Conservation (phyloP, 1,140 invertebrate species). For the Aphis craccivora region DNA sequence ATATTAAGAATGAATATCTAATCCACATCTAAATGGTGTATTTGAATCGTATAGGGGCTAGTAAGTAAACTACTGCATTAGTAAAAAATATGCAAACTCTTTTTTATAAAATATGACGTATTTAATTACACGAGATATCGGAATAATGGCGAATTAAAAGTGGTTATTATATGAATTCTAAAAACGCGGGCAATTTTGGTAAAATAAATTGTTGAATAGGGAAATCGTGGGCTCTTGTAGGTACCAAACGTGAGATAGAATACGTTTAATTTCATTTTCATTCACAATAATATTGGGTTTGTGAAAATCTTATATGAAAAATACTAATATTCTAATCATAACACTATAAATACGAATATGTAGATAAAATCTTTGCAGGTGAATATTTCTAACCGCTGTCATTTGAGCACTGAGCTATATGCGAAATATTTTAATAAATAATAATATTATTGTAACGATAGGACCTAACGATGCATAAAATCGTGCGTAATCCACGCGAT, state of each 20-base stretch:
- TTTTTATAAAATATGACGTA: background rate
- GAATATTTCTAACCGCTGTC: no score
- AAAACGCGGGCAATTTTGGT: no score
- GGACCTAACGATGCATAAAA: background rate
- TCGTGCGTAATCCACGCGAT: background rate
- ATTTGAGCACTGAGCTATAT: no score
- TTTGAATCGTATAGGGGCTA: background rate
- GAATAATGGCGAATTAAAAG: background rate
- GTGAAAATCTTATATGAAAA: background rate
- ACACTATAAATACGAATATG: no score
- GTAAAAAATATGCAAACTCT: background rate
- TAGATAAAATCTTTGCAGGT: no score
- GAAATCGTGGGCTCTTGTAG: no score
- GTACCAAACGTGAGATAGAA: background rate
- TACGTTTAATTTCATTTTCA: background rate
- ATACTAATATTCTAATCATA: background rate
- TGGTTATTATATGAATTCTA: no score
- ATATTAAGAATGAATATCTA: background rate
- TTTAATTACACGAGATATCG: background rate
- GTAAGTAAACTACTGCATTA: background rate
- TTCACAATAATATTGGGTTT: background rate
- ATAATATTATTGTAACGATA: background rate
- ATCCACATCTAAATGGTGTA: background rate
- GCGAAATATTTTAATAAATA: background rate
- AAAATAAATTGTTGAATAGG: no score